phyloP scores from a whole-genome alignment of 1,140 invertebrate genomes.

The Latrodectus geometricus region DNA sequence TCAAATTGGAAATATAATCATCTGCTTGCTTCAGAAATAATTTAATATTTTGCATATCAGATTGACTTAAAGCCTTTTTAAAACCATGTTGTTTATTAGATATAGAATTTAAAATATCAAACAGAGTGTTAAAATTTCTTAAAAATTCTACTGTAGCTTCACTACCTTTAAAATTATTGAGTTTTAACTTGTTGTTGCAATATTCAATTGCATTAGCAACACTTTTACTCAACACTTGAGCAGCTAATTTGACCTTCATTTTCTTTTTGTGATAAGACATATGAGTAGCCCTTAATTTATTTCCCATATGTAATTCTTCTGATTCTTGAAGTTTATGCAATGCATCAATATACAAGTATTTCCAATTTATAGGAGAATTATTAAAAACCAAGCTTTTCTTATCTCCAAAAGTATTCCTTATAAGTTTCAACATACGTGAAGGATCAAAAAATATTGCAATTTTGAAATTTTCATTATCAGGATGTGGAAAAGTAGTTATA shows the following conservation, averaged over 20 bases:
- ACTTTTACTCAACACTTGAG: neutral
- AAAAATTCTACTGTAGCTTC: constrained; percentile 7
- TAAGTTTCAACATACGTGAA: constrained; percentile 64
- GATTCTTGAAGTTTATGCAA: constrained; percentile 18
- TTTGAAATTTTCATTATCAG: neutral
- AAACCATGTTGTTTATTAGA: neutral
- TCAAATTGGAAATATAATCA: neutral
- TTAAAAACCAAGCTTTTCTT: constrained; percentile 53
- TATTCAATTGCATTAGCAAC: constrained; percentile 9
- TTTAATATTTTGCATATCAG: constrained; percentile 62
- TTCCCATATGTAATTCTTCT: constrained; percentile 11
- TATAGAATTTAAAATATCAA: constrained; percentile 17
- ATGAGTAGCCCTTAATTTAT: constrained; percentile 16
- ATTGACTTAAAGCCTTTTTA: neutral
- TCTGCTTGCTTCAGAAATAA: neutral
- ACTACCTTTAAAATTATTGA: constrained; percentile 4
- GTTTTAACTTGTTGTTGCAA: neutral
- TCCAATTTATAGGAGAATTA: neutral
- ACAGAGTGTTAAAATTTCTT: neutral
- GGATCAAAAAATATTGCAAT: constrained; percentile 62
- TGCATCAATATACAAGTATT: neutral
- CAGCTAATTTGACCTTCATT: constrained; percentile 28
- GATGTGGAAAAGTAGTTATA: neutral
- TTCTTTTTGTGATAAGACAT: constrained; percentile 5
- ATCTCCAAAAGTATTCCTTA: constrained; percentile 65